Conservation (phyloP, 1,140 invertebrate genomes). For the Procambarus virginalis region DNA sequence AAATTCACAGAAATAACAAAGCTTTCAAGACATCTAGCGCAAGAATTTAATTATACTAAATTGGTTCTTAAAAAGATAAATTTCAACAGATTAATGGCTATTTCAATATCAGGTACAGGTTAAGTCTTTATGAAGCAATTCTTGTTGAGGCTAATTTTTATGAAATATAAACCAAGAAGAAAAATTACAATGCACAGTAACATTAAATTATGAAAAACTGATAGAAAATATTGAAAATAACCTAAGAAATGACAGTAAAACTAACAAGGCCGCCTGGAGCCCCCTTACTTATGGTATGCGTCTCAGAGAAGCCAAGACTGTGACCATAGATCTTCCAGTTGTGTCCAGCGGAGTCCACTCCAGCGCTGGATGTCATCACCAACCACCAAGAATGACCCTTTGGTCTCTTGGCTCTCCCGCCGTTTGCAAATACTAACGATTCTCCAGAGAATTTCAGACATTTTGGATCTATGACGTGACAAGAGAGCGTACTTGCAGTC, state of each 20-base stretch:
- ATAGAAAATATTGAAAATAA: not conserved
- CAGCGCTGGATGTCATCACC: conserved; percentile 64
- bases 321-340: conserved; percentile 37
- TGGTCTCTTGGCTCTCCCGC: conserved; percentile 56
- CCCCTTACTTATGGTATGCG: conserved; percentile 42
- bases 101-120: too few relatives aligned
- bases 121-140: too few relatives aligned
- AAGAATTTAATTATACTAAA: too few relatives aligned
- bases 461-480: conserved; percentile 51
- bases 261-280: conserved; percentile 60
- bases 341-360: conserved; percentile 58
- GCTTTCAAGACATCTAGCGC: too few relatives aligned
- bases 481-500: conserved; percentile 59
- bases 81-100: too few relatives aligned
- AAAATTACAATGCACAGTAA: not conserved
- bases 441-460: conserved; percentile 58
- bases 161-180: not conserved
- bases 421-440: conserved; percentile 40
- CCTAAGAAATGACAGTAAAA: conserved; percentile 26
- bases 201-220: not conserved
- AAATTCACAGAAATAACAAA: too few relatives aligned
- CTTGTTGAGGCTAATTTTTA: not conserved
- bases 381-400: conserved; percentile 60
- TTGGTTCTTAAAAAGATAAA: too few relatives aligned
- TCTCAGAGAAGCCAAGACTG: conserved; percentile 39